Percentiles rank a stretch among this genome's conserved stretches.
Conservation (phyloP, 2,113 vertebrate species). For the Mus spicilegus region DNA sequence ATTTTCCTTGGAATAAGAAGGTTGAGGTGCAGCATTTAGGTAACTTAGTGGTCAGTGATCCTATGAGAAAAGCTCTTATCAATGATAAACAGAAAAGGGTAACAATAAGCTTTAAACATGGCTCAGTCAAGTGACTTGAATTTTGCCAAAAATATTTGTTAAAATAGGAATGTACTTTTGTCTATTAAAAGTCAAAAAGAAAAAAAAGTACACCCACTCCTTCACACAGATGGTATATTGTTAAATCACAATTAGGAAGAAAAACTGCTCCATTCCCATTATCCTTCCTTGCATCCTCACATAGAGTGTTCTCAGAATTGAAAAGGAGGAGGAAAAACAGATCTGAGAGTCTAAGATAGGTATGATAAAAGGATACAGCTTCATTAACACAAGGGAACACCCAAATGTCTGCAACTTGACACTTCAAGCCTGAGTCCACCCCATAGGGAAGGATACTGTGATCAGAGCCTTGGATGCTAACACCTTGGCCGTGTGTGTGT, state of each 20-base stretch:
- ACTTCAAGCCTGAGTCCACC: background rate
- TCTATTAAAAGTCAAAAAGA: conserved; percentile 17
- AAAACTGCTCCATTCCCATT: background rate
- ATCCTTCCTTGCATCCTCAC: background rate
- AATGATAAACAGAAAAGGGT: background rate
- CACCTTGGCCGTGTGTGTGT: background rate
- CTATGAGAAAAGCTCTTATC: background rate
- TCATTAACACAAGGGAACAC: background rate
- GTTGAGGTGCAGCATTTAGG: background rate
- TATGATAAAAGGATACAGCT: background rate
- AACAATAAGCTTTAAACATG: background rate
- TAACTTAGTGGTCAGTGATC: background rate
- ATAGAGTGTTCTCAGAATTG: conserved; percentile 11
- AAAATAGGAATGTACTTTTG: conserved; percentile 15
- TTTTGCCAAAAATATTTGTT: conserved; percentile 46
- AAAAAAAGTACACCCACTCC: background rate
- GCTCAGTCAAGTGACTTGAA: background rate
- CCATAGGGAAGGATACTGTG: background rate
- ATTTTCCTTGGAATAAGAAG: background rate
- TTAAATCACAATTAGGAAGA: conserved; percentile 55
- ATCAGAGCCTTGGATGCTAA: background rate
- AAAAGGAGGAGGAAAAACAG: background rate
- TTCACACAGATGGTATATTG: conserved; percentile 41
- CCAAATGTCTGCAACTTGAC: background rate
- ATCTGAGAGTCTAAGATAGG: background rate